Base-by-base conservation (phyloP, 2,888 invertebrate genomes). In the Frankliniella intonsa region DNA sequence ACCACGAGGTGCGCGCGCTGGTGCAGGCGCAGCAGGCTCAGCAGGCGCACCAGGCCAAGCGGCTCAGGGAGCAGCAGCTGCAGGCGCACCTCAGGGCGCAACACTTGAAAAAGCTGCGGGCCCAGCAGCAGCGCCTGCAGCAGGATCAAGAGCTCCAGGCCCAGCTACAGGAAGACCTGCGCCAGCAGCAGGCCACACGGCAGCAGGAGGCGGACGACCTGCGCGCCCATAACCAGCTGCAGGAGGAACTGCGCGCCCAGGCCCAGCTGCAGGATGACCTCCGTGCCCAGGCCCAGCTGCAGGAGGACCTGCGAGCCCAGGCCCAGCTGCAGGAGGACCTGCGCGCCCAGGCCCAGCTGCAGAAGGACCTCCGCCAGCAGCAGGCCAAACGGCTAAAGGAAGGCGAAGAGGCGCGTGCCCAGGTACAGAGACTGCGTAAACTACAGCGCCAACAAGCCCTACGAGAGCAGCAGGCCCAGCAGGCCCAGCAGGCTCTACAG, bases 381-480 rank as follows among this genome's bases (percentile, higher is more conserved):
- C 81, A 81, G 49, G 27, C 22, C 50, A 11, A 50, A 65, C 27
- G 50, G 49, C 50, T 27, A 0, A 25, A 22, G 22, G n/a, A 81
- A n/a, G 17, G 51, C 55, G 51, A 81, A 10, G 62, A 19, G 50
- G 80, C 19, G 25, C 49, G 22, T 27, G 82, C 65, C 38, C 76
- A 49, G 50, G 27, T 25, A 11, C 80, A 69, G 12, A 55, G 81
- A 14, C 83, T 81, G 25, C n/a, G 22, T n/a, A 38, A 81, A 50
- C 50, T 2, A 82, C 82, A 50, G 81, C 80, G 17, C 51, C 83
- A 25, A 82, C 84, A 12, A 19, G 51, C 50, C 50, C 81, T 19
- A 5, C 25, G n/a, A 81, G 49, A 81, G 38, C 80, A 82, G 50
- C 81, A 80, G 76, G 38, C 51, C n/a, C 51, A 51, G 19, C 50